A percentile compares a stretch with the other conserved stretches of the same genome.
phyloP scores from a whole-genome alignment of 2,113 vertebrate species.

The Corythornis madagascariensis region DNA sequence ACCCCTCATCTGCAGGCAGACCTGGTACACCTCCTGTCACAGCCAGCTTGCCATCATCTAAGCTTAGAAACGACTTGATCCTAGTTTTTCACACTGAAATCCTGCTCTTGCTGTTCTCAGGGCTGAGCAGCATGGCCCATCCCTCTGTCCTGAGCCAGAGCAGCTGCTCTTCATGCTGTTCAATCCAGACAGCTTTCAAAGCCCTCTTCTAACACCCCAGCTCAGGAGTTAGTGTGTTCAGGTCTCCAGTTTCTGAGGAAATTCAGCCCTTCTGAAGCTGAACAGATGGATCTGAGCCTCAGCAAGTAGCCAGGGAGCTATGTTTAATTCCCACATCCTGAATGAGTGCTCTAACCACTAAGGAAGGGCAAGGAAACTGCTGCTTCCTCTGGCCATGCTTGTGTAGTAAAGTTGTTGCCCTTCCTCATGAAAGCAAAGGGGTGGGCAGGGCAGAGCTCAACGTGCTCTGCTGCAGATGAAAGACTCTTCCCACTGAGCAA shows the following conservation, averaged over 20 bases:
- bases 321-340: conserved; percentile 45
- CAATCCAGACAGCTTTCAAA: background rate
- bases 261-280: background rate
- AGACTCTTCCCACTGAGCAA: background rate
- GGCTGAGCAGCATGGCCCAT: fast-evolving
- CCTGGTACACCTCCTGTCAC: background rate
- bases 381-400: conserved; percentile 20
- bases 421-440: background rate
- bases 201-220: background rate
- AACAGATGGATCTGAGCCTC: background rate
- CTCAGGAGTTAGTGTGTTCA: background rate
- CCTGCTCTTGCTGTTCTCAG: background rate
- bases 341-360: background rate
- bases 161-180: background rate
- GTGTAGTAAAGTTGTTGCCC: background rate
- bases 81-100: background rate
- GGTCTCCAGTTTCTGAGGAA: background rate
- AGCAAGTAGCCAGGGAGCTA: background rate
- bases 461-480: background rate
- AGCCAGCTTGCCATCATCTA: background rate
- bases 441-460: background rate
- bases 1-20: background rate
- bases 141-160: fast-evolving
- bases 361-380: conserved; percentile 36
- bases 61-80: background rate